Percentiles rank a stretch among this genome's conserved stretches.
Conservation (phyloP, 2,797 vertebrate species). For the Parauchenoglanis punctatus region DNA sequence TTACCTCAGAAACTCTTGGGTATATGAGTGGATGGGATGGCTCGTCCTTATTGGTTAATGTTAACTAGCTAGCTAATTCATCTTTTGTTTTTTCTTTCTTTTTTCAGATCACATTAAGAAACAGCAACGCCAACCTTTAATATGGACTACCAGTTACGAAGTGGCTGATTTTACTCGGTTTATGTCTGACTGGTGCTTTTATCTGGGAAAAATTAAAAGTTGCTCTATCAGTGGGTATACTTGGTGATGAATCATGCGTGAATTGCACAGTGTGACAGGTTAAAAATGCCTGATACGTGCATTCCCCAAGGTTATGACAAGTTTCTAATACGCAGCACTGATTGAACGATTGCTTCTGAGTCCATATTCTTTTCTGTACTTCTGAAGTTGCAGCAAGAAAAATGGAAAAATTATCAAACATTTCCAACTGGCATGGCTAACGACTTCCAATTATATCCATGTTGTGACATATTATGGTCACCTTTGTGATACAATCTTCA, state of each 20-base stretch:
- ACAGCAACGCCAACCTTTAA: not conserved
- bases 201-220: not conserved
- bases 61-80: not conserved
- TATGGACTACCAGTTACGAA: not conserved
- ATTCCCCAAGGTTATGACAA: not conserved
- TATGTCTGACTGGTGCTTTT: not conserved
- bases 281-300: not conserved
- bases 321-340: not conserved
- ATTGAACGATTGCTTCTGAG: too few species aligned
- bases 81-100: not conserved
- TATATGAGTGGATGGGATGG: not conserved
- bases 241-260: too few species aligned
- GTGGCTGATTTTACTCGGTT: not conserved
- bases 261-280: not conserved
- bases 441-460: not conserved
- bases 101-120: not conserved
- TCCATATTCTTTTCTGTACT: not conserved
- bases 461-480: not conserved
- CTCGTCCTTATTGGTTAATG: not conserved
- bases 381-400: not conserved
- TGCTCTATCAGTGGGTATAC: not conserved
- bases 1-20: not conserved
- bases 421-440: not conserved
- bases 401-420: not conserved
- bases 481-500: not conserved